phyloP scores from a whole-genome alignment of 1,140 invertebrate species.

The Brachionus sp. region DNA sequence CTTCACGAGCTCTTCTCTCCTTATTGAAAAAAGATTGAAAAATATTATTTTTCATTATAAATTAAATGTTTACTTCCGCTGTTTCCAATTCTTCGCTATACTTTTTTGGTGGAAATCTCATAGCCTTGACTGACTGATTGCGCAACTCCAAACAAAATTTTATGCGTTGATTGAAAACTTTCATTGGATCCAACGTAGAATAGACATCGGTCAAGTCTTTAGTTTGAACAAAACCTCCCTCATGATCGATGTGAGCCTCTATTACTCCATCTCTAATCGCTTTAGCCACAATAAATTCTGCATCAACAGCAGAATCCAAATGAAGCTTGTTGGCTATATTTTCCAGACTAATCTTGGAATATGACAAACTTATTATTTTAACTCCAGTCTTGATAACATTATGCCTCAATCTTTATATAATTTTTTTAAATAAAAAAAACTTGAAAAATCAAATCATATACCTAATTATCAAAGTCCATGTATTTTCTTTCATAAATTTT shows the following conservation, averaged over 20 bases:
- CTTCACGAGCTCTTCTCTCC: slow-evolving; percentile 87
- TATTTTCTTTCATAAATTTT: slow-evolving; percentile 71
- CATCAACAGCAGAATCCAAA: slow-evolving; percentile 90
- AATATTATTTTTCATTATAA: background rate
- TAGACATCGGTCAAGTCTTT: slow-evolving; percentile 96
- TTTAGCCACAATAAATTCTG: slow-evolving; percentile 98
- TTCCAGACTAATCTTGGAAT: slow-evolving; percentile 87
- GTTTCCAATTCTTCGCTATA: slow-evolving; percentile 97
- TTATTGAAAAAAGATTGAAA: slow-evolving; percentile 49
- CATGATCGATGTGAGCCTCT: slow-evolving; percentile 90
- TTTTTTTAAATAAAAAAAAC: background rate
- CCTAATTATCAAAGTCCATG: slow-evolving; percentile 82
- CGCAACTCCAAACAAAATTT: slow-evolving; percentile 95
- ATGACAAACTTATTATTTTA: slow-evolving; percentile 89
- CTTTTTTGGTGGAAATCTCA: slow-evolving; percentile 97
- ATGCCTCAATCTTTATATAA: slow-evolving; percentile 68
- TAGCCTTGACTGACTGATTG: slow-evolving; percentile 88
- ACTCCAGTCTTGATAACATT: slow-evolving; percentile 99
- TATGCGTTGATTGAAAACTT: slow-evolving; percentile 95
- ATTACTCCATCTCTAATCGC: slow-evolving; percentile 97
- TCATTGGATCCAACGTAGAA: slow-evolving; percentile 88
- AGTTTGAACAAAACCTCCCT: slow-evolving; percentile 90
- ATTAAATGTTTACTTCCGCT: slow-evolving; percentile 67
- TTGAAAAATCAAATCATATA: no score
- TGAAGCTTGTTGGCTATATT: slow-evolving; percentile 90